Evolutionary conservation across 1,140 invertebrate species (phyloP).

Genomic region (Temnothorax longispinosus): DNA sequence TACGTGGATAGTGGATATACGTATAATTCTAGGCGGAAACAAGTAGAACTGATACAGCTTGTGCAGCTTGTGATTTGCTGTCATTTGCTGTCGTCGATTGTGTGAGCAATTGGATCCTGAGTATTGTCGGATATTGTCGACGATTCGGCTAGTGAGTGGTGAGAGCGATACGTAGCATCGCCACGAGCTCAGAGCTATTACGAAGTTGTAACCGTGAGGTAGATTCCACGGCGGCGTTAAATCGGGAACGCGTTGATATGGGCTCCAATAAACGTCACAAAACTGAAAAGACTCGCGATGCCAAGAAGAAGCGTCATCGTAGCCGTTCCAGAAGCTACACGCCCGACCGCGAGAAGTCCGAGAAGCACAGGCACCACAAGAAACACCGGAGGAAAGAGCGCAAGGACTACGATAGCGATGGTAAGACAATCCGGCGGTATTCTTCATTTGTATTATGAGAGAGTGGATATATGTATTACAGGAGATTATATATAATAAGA

Average conservation of each 20-base stretch:
- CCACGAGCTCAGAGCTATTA: not conserved
- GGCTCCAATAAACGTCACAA: slow-evolving; percentile 87
- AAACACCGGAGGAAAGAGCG: slow-evolving; percentile 88
- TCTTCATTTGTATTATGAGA: not conserved
- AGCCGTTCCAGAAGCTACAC: slow-evolving; percentile 85
- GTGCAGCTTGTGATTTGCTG: not conserved
- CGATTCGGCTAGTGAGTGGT: not conserved
- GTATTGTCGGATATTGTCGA: not conserved
- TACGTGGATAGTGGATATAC: not conserved
- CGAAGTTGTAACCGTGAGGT: not conserved
- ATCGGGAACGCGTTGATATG: slow-evolving; percentile 79
- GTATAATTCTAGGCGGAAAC: not conserved
- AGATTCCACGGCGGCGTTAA: slow-evolving; percentile 71
- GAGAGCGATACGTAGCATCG: not conserved
- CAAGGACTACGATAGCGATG: slow-evolving; percentile 87
- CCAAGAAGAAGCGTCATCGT: slow-evolving; percentile 85
- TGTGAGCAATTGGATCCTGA: not conserved
- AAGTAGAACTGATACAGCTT: not conserved
- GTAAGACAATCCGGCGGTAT: slow-evolving; percentile 79
- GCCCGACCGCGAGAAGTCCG: slow-evolving; percentile 83
- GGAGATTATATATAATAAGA: too few species aligned
- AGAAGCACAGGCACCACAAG: slow-evolving; percentile 88
- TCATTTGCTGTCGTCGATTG: not conserved
- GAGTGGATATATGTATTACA: too few species aligned
- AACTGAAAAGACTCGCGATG: slow-evolving; percentile 85